Evolutionary conservation across 92 coral and sea anemone genomes (phyloP).

Genomic region (Siderastrea siderea): DNA sequence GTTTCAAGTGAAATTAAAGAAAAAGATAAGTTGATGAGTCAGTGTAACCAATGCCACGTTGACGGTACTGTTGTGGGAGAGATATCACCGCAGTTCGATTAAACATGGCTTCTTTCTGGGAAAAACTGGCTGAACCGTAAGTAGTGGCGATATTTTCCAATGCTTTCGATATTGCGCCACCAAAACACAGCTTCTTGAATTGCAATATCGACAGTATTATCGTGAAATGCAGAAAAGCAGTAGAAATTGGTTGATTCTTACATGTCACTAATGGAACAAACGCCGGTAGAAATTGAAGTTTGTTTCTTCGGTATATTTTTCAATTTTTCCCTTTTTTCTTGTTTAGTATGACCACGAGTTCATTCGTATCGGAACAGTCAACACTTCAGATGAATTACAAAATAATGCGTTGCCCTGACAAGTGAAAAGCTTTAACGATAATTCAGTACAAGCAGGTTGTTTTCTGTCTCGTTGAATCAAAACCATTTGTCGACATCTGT

Average conservation of each 20-base stretch:
- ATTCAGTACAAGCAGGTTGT: background rate
- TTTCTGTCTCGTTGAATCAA: conserved; percentile 4
- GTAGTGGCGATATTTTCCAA: conserved; percentile 27
- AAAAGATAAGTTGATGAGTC: conserved; percentile 27
- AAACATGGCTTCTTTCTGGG: conserved; percentile 88
- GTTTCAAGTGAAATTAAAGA: conserved; percentile 5
- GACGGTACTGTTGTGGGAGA: background rate
- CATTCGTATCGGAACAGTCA: background rate
- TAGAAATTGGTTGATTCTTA: background rate
- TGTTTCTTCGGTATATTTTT: background rate
- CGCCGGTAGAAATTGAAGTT: background rate
- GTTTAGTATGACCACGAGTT: background rate
- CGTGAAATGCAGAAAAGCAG: background rate
- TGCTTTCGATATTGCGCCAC: conserved; percentile 2
- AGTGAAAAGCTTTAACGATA: background rate
- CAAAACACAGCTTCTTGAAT: background rate
- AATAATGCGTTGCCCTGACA: background rate
- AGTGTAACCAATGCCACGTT: background rate
- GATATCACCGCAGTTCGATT: conserved; percentile 6
- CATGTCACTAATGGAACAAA: background rate
- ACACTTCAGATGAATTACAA: background rate
- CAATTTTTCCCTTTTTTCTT: background rate
- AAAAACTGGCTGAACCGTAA: conserved; percentile 82
- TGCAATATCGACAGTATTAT: background rate
- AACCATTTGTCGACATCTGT: conserved; percentile 16